phyloP scores from a whole-genome alignment of 2,888 invertebrate genomes.

The Drepanosiphum platanoidis region DNA sequence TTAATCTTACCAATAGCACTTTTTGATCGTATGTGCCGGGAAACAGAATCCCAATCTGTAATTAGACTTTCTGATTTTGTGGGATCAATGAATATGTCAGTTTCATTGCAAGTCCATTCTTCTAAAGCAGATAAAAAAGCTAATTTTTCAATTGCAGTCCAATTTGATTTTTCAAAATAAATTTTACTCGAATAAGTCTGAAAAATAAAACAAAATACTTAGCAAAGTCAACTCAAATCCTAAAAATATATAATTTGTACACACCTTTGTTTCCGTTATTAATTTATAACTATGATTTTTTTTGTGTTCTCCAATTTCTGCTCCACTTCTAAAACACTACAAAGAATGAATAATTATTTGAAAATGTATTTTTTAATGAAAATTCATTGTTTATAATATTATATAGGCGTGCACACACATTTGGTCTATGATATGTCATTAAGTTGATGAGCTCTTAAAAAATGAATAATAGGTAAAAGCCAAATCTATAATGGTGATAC shows the following conservation, averaged over 20 bases:
- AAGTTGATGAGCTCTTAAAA: no score
- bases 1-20: not conserved
- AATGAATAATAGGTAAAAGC: no score
- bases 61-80: conserved; percentile 11
- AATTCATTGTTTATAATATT: not conserved
- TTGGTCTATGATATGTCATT: no score
- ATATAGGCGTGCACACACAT: not conserved
- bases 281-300: conserved; percentile 91
- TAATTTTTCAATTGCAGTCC: conserved; percentile 92
- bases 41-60: conserved; percentile 21
- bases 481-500: no score
- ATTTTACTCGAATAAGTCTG: conserved; percentile 25
- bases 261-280: not conserved
- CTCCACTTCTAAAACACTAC: conserved; percentile 93
- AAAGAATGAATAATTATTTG: conserved; percentile 66
- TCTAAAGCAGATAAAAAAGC: conserved; percentile 91
- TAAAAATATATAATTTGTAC: not conserved
- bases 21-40: conserved; percentile 35
- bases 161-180: conserved; percentile 71
- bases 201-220: conserved; percentile 5
- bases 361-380: not conserved
- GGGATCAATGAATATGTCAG: conserved; percentile 9
- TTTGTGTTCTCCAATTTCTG: conserved; percentile 91
- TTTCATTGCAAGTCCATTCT: conserved; percentile 68
- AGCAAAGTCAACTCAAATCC: not conserved